These are phyloP conservation scores for Ditula angustiorana DNA, from an alignment of 2,888 invertebrate genomes.

Conservation along the genomic window DNA sequence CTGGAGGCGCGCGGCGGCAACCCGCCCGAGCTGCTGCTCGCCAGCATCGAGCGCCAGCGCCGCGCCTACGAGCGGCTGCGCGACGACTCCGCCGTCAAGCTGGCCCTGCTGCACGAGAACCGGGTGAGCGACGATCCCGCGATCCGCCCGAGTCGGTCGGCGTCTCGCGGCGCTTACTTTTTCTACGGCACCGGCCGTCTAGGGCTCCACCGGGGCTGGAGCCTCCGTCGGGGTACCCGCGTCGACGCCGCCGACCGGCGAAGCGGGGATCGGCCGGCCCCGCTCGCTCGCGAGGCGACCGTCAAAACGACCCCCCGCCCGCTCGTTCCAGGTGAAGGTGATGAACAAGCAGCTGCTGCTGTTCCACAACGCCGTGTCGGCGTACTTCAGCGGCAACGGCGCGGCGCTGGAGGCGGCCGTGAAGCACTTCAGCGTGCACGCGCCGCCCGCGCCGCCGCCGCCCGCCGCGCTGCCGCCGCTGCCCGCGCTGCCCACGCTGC, in stretches of 20 bases:
- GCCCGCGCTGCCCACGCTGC: conserved; percentile 32
- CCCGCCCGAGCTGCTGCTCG: conserved; percentile 91
- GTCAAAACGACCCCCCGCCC: too few species aligned
- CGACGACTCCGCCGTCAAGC: conserved; percentile 97
- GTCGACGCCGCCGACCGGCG: too few species aligned
- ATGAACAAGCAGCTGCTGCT: conserved; percentile 99
- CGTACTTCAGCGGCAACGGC: conserved; percentile 98
- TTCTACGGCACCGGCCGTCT: too few species aligned
- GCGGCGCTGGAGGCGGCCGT: conserved; percentile 96
- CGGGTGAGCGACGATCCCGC: conserved; percentile 89
- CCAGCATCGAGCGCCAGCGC: conserved; percentile 92
- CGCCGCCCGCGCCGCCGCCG: conserved; percentile 48
- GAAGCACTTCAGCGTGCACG: conserved; percentile 97
- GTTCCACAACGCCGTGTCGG: conserved; percentile 98
- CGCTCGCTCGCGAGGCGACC: too few species aligned
- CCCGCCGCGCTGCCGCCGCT: conserved; percentile 37
- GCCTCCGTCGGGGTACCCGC: too few species aligned
- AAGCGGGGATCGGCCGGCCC: too few species aligned
- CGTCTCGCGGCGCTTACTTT: too few species aligned
- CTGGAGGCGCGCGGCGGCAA: conserved; percentile 90
- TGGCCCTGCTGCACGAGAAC: conserved; percentile 98
- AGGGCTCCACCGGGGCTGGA: too few species aligned
- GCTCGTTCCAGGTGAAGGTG: conserved; percentile 94
- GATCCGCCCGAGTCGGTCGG: too few species aligned
- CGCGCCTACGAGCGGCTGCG: conserved; percentile 96